Conservation (phyloP, 2,113 vertebrate genomes). For the Monopterus albus region DNA sequence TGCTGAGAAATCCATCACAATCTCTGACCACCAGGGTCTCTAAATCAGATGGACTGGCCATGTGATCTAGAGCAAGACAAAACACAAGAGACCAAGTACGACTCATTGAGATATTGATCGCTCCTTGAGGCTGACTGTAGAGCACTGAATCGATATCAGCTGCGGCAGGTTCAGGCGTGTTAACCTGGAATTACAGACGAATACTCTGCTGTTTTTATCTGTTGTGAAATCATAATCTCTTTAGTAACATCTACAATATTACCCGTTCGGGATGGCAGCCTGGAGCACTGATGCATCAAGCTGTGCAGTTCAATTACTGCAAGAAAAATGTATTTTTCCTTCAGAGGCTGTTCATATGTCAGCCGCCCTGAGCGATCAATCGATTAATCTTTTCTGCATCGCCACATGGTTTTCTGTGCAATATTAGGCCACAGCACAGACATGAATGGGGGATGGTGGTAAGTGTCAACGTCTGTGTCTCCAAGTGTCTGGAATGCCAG, state of each 20-base stretch:
- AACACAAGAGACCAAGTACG: constrained; percentile 23
- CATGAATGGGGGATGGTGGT: constrained; percentile 55
- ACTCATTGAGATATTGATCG: constrained; percentile 66
- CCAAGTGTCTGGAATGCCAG: constrained; percentile 69
- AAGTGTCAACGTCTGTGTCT: constrained; percentile 55
- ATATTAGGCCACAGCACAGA: constrained; percentile 51
- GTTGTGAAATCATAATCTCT: constrained; percentile 38
- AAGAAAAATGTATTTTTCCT: constrained; percentile 45
- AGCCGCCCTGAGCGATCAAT: constrained; percentile 57
- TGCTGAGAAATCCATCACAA: constrained; percentile 8
- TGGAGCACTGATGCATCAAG: neutral
- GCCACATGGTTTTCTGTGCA: constrained; percentile 59
- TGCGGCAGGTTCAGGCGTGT: constrained; percentile 52
- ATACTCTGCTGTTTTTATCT: constrained; percentile 16
- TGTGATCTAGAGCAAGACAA: constrained; percentile 34
- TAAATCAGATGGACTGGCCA: constrained; percentile 27
- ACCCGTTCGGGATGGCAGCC: neutral
- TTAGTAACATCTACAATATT: neutral
- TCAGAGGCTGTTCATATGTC: constrained; percentile 44
- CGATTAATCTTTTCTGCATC: constrained; percentile 58
- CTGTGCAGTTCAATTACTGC: constrained; percentile 2
- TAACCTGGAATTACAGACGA: constrained; percentile 38
- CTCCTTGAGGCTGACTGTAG: constrained; percentile 35
- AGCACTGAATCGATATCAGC: constrained; percentile 48
- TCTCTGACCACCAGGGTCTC: constrained; percentile 17